phyloP scores from a whole-genome alignment of 2,888 invertebrate genomes.

The Hyposoter didymator region DNA sequence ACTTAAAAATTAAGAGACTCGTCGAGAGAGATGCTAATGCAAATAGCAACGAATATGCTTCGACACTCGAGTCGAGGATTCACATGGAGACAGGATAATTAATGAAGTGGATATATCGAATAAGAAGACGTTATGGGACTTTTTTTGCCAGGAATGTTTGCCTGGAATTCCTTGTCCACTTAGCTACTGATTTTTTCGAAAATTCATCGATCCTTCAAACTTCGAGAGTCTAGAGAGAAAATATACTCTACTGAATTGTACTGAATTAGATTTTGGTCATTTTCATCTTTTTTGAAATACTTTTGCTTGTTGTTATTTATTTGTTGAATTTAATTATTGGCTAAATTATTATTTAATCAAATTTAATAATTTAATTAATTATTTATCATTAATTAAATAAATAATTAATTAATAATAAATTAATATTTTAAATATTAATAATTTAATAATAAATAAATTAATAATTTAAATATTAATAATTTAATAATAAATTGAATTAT shows the following conservation, averaged over 20 bases:
- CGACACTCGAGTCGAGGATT: conserved; percentile 20
- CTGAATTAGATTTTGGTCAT: neutral
- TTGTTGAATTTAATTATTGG: no score
- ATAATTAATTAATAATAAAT: no score
- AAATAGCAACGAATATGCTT: conserved; percentile 46
- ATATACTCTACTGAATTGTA: neutral
- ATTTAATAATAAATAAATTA: no score
- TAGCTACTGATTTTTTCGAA: neutral
- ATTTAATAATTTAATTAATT: no score
- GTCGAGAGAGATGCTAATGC: conserved; percentile 49
- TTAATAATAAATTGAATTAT: no score
- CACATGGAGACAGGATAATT: conserved; percentile 25
- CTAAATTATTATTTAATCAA: no score
- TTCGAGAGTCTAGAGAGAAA: neutral
- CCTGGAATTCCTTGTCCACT: conserved; percentile 1
- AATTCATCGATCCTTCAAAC: neutral
- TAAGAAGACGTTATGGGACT: neutral
- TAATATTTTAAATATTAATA: no score
- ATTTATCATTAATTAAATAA: no score
- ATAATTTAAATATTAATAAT: no score
- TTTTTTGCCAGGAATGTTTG: neutral
- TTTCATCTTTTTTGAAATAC: neutral
- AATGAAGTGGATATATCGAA: conserved; percentile 43
- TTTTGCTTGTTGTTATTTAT: no score
- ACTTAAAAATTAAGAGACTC: conserved; percentile 52